Base-by-base conservation (phyloP, 2,113 vertebrate genomes). In the Tetrax tetrax region DNA sequence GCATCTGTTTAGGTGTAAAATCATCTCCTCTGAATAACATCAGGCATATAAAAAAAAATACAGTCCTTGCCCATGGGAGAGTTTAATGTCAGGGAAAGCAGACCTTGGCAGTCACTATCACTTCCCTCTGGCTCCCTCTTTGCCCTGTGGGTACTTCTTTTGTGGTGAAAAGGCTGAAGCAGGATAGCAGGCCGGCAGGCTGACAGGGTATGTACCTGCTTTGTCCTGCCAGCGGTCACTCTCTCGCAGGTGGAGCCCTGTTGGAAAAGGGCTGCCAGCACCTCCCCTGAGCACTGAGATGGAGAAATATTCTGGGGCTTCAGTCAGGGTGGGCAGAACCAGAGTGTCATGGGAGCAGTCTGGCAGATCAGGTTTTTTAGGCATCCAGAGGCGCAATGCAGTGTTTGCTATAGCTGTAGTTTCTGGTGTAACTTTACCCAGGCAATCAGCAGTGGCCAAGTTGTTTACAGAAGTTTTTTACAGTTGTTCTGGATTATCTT, bases 91-190 rank as follows among this genome's bases (percentile, higher is more conserved):
- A 53, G 48, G 37, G 37, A 75, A 57, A 69, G 61, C n/a, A 64
- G 41, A 28, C 14, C 1, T 1, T 72, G 41, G 66, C 10, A 1
- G 29, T 31, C 48, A 51, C 4, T 31, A 48, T 9, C 22, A 3
- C 31, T 43, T 61, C 33, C 28, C 63, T 43, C 63, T 33, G 70
- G 54, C 48, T 50, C 47, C 7, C 29, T 45, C 13, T 50, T 54
- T 47, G 25, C 29, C 41, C 66, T 54, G 43, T 18, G 57, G 23
- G 33, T 51, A 10, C 54, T 63, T 33, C 37, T 31, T 21, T 6
- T 22, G 24, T 10, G 14, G 5, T 35, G 37, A 6, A 64, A 47
- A 35, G 43, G 23, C 50, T 38, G 64, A 38, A 51, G 50, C 50
- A n/a, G 43, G 70, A 21, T 2, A n/a, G 43, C 35, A 64, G 56